Evolutionary conservation across 2,888 invertebrate species (phyloP).

Genomic region (Silvanus unidentatus): DNA sequence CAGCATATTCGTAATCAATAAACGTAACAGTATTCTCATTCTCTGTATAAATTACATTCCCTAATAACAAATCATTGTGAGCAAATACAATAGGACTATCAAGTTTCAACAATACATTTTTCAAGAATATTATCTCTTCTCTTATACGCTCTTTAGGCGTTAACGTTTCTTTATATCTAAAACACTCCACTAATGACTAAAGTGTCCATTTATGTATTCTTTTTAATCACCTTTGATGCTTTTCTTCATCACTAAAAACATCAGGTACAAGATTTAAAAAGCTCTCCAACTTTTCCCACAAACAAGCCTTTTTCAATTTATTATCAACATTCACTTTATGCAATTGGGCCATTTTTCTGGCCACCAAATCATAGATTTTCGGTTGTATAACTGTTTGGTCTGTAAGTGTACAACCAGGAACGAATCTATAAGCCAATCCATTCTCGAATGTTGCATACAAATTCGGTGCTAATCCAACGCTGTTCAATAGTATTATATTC

Average conservation of each 20-base stretch:
- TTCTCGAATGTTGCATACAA: slow-evolving; percentile 89
- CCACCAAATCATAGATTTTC: slow-evolving; percentile 68
- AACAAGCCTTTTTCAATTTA: slow-evolving; percentile 51
- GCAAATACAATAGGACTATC: slow-evolving; percentile 83
- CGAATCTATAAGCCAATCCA: slow-evolving; percentile 86
- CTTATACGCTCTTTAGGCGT: slow-evolving; percentile 54
- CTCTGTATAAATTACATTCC: slow-evolving; percentile 84
- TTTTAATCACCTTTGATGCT: slow-evolving; percentile 14
- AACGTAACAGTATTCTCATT: slow-evolving; percentile 68
- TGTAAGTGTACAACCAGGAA: slow-evolving; percentile 74
- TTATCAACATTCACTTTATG: slow-evolving; percentile 55
- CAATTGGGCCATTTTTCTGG: slow-evolving; percentile 77
- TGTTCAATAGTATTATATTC: slow-evolving; percentile 58
- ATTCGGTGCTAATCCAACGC: slow-evolving; percentile 73
- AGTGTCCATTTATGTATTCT: no score
- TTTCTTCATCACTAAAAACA: slow-evolving; percentile 45
- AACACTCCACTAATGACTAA: no score
- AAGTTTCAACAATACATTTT: slow-evolving; percentile 56
- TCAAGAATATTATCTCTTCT: slow-evolving; percentile 61
- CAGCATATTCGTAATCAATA: slow-evolving; percentile 97
- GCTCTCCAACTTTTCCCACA: slow-evolving; percentile 72
- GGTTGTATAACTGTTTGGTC: slow-evolving; percentile 58
- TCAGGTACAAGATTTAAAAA: slow-evolving; percentile 72
- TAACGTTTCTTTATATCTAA: slow-evolving; percentile 28
- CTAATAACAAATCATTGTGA: slow-evolving; percentile 95